Percentiles rank a stretch among this genome's conserved stretches.
Evolutionary conservation across 2,797 vertebrate species (phyloP).

Genomic region (Kryptopterus vitreolus): DNA sequence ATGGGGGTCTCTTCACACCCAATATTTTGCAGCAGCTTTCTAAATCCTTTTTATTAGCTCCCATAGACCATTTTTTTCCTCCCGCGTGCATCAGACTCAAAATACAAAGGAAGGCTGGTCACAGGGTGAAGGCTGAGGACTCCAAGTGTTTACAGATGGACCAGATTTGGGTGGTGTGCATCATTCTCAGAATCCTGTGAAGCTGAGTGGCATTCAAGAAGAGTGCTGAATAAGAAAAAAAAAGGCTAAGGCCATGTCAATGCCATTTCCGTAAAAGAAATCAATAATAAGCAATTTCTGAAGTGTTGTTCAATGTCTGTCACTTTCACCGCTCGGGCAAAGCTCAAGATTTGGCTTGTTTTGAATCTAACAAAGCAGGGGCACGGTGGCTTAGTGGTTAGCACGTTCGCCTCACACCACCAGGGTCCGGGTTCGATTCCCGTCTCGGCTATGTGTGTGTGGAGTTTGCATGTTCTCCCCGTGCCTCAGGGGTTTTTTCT

Average conservation of each 20-base stretch:
- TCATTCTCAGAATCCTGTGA: neutral
- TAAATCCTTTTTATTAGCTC: constrained; percentile 7
- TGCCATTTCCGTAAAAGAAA: constrained; percentile 5
- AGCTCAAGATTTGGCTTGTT: neutral
- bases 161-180: constrained; percentile 4
- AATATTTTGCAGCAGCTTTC: constrained; percentile 33
- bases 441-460: no score
- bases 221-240: constrained; percentile 4
- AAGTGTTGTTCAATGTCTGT: neutral
- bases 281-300: neutral
- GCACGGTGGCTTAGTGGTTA: no score
- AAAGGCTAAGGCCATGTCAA: neutral
- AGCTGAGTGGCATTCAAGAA: constrained; percentile 24
- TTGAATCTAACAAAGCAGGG: neutral
- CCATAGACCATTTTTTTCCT: neutral
- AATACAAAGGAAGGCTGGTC: constrained; percentile 15
- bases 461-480: no score
- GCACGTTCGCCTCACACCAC: no score
- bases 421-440: no score
- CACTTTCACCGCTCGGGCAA: neutral
- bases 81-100: constrained; percentile 11
- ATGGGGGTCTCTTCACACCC: constrained; percentile 40
- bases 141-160: constrained; percentile 13
- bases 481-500: no score
- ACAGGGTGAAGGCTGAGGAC: constrained; percentile 2